Evolutionary conservation across 2,113 vertebrate genomes (phyloP), one percentile per base, ranked within the genome.

Genomic region (Athene noctua): DNA sequence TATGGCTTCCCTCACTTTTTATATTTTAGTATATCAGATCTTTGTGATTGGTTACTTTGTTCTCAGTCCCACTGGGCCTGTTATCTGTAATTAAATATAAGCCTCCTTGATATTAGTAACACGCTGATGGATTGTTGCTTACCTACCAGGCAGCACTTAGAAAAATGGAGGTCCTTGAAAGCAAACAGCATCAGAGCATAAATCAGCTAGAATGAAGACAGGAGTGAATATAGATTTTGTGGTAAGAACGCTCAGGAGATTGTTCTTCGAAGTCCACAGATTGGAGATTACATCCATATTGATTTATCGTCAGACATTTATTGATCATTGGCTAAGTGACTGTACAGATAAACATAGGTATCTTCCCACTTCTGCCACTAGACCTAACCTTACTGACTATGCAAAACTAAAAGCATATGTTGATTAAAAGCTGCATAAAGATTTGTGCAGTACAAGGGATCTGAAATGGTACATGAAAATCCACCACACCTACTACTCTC

Each of bases 291-390:
- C 89, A 65, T 88, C 94, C 94, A 14, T 75, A 97, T 88, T 90
- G 94, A 98, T 93, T 93, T 97, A 96, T 96, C 15, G 79, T 94
- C 97, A 97, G 95, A 72, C 72, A 42, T 74, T 26, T 96, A 97
- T 97, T 97, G 97, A 98, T 97, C 95, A 98, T 97, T 92, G 75
- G 63, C 92, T 97, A 97, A 98, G 96, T 95, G 96, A 97, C 80
- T 86, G 79, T 59, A 55, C 72, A 95, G 95, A 97, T 97, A 94
- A 96, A 95, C 61, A 87, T 84, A 89, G 82, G 92, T 94, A 92
- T 71, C 65, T 93, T 97, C 96, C 82, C 68, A 89, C 34, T 97
- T 42, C 96, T 94, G 78, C 70, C 79, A 87, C 27, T 42, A 86
- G 54, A 90, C 42, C 49, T 82, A 92, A 95, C 96, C 71, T 91